These are phyloP conservation scores for Pygoscelis adeliae DNA, from an alignment of 2,113 vertebrate species.

Conservation along the genomic window DNA sequence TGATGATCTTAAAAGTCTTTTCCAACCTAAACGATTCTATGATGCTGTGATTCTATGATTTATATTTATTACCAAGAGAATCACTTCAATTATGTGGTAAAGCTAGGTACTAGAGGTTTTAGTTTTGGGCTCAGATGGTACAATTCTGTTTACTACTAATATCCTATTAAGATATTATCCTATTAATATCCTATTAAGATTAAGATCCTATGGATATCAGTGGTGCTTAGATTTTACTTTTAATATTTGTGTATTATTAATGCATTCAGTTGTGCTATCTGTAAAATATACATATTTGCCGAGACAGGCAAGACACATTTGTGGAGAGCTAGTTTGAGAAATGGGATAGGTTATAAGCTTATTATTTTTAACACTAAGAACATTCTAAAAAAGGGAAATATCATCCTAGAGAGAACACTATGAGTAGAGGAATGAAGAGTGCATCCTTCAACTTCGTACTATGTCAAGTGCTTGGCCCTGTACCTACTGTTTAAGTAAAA, in stretches of 20 bases:
- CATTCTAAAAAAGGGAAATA: not conserved
- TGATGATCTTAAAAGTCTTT: too few relatives aligned
- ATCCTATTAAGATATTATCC: not conserved
- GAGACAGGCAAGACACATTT: not conserved
- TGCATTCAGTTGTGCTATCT: not conserved
- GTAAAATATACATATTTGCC: not conserved
- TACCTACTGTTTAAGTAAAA: not conserved
- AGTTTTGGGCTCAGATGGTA: not conserved
- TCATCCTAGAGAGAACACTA: not conserved
- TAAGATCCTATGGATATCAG: not conserved
- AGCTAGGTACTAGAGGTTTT: not conserved
- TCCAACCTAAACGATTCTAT: not conserved
- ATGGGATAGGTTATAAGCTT: not conserved
- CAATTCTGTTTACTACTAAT: not conserved
- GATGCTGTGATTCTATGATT: not conserved
- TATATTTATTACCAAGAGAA: not conserved
- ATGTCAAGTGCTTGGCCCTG: accelerated
- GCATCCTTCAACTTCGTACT: not conserved
- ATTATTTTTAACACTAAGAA: not conserved
- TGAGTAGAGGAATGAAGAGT: not conserved
- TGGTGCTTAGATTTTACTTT: not conserved
- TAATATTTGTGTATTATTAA: not conserved
- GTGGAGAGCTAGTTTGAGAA: not conserved
- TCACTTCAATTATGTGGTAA: not conserved
- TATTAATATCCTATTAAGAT: not conserved